Evolutionary conservation across 2,797 vertebrate genomes (phyloP).

Genomic region (Lerista edwardsae): DNA sequence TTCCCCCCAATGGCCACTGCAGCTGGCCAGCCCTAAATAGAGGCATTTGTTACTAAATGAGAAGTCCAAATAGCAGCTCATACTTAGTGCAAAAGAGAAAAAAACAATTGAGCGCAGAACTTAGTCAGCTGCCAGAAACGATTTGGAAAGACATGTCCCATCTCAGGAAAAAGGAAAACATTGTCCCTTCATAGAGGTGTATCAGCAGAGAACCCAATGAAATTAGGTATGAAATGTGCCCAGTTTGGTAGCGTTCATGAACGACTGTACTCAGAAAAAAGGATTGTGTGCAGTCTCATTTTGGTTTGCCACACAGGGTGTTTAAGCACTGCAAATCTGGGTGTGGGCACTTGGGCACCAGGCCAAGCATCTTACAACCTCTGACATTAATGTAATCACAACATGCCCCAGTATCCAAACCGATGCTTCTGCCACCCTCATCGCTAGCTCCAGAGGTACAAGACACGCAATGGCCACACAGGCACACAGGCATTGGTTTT

Average conservation of each 20-base stretch:
- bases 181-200: neutral
- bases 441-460: neutral
- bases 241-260: neutral
- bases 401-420: neutral
- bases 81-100: conserved; percentile 23
- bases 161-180: neutral
- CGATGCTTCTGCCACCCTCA: neutral
- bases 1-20: neutral
- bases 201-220: neutral
- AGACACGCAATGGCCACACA: neutral
- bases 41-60: conserved; percentile 50
- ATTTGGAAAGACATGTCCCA: neutral
- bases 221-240: neutral
- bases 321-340: neutral
- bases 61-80: conserved; percentile 63
- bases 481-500: no score
- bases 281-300: neutral
- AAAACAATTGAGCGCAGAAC: neutral
- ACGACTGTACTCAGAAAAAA: neutral
- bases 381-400: no score
- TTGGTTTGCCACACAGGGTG: neutral
- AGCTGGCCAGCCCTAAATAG: conserved; percentile 32
- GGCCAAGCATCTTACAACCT: neutral
- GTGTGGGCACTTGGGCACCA: neutral
- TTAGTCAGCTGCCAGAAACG: conserved; percentile 47